Conservation (phyloP, 2,113 vertebrate species). For the Nannobrachium achirus region DNA sequence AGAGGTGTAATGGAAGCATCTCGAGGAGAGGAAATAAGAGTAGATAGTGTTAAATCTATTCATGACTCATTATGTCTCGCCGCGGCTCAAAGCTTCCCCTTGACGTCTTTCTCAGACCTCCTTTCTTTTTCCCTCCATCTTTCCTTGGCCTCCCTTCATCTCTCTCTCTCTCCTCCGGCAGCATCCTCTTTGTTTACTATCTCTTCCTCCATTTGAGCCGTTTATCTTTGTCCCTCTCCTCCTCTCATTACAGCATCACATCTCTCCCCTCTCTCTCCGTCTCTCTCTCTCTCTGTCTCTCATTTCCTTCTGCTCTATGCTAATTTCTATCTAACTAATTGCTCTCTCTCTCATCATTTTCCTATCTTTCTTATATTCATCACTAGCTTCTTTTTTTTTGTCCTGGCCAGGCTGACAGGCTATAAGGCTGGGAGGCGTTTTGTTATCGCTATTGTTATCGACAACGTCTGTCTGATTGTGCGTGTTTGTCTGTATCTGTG, state of each 20-base stretch:
- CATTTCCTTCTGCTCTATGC: conserved; percentile 14
- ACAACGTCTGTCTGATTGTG: no score
- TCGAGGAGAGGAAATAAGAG: conserved; percentile 69
- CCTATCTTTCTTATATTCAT: conserved; percentile 7
- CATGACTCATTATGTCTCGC: conserved; percentile 77
- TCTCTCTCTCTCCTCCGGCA: conserved; percentile 29
- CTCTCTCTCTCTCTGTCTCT: conserved; percentile 28
- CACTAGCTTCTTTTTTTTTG: conserved; percentile 1
- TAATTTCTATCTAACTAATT: no score
- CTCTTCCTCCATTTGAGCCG: conserved; percentile 65
- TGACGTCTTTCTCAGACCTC: conserved; percentile 38
- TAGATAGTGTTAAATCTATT: conserved; percentile 78
- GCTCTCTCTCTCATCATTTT: not conserved
- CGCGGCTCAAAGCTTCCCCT: conserved; percentile 63
- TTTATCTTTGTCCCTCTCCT: conserved; percentile 53
- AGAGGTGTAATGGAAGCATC: conserved; percentile 47
- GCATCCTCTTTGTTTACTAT: conserved; percentile 73
- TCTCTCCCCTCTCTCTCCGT: conserved; percentile 34
- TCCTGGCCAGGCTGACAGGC: no score
- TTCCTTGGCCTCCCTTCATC: conserved; percentile 48
- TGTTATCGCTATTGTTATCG: no score
- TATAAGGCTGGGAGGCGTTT: no score
- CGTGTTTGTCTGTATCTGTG: no score
- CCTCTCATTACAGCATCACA: conserved; percentile 51
- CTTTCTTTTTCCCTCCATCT: conserved; percentile 24